Evolutionary conservation across 1,140 invertebrate species (phyloP).

Genomic region (Formica selysi): DNA sequence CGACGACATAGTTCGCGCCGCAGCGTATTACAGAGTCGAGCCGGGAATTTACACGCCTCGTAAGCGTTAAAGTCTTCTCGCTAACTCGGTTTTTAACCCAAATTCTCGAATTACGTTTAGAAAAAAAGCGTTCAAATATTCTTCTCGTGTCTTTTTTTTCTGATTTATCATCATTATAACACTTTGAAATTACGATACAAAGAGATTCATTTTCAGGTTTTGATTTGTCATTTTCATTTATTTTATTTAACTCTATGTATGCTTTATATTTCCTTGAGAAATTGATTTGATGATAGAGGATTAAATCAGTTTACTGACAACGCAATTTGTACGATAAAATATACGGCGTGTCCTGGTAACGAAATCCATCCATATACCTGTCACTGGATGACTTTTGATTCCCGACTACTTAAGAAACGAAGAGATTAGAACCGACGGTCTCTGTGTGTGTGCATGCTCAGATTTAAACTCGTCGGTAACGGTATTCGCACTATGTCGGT

Average conservation of each 20-base stretch:
- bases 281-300: background rate
- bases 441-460: slow-evolving; percentile 3
- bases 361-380: slow-evolving; percentile 36
- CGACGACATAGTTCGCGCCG: slow-evolving; percentile 50
- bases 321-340: background rate
- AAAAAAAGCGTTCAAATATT: background rate
- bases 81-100: background rate
- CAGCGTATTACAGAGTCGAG: slow-evolving; percentile 16
- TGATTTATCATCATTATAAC: background rate
- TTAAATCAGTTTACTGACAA: background rate
- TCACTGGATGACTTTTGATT: slow-evolving; percentile 36
- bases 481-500: slow-evolving; percentile 53
- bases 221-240: background rate
- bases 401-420: slow-evolving; percentile 38
- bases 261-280: background rate
- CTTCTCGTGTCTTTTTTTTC: background rate
- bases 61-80: slow-evolving; percentile 47
- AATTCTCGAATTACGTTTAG: slow-evolving; percentile 3
- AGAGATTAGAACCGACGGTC: slow-evolving; percentile 25
- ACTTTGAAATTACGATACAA: background rate
- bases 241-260: background rate
- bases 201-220: background rate
- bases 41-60: slow-evolving; percentile 44
- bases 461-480: slow-evolving; percentile 69
- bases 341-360: background rate